A percentile compares a stretch with the other conserved stretches of the same genome.
phyloP scores from a whole-genome alignment of 2,797 vertebrate species.

The Eulemur rubriventer region DNA sequence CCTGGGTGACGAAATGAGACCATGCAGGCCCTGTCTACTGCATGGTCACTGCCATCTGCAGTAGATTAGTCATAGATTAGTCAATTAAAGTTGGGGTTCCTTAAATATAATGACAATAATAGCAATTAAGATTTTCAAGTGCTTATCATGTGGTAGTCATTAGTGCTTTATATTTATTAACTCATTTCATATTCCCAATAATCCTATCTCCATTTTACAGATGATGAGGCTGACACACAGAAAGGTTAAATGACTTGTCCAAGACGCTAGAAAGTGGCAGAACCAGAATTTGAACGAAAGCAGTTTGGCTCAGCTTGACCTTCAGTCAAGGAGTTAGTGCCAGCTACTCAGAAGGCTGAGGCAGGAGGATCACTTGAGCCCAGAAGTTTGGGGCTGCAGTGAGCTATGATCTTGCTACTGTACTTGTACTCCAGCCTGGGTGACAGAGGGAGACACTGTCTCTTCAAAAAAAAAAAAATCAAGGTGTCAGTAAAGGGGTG shows the following conservation, averaged over 20 bases:
- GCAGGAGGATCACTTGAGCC: too few species aligned
- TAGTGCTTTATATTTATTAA: neutral
- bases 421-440: too few species aligned
- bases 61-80: neutral
- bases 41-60: neutral
- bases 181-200: neutral
- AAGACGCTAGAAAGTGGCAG: neutral
- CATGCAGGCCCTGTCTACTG: too few species aligned
- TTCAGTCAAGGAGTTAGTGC: neutral
- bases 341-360: too few species aligned
- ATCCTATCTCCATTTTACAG: neutral
- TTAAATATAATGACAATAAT: neutral
- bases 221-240: neutral
- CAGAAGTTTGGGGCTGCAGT: too few species aligned
- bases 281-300: neutral
- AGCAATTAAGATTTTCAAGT: neutral
- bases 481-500: neutral
- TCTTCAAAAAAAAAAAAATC: too few species aligned
- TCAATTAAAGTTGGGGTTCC: neutral
- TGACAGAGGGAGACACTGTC: too few species aligned
- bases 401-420: too few species aligned
- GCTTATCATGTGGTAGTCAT: neutral
- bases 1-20: too few species aligned
- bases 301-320: neutral
- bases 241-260: neutral